Conservation (phyloP, 64 coral and sea anemone species). For the Porites australiensis region DNA sequence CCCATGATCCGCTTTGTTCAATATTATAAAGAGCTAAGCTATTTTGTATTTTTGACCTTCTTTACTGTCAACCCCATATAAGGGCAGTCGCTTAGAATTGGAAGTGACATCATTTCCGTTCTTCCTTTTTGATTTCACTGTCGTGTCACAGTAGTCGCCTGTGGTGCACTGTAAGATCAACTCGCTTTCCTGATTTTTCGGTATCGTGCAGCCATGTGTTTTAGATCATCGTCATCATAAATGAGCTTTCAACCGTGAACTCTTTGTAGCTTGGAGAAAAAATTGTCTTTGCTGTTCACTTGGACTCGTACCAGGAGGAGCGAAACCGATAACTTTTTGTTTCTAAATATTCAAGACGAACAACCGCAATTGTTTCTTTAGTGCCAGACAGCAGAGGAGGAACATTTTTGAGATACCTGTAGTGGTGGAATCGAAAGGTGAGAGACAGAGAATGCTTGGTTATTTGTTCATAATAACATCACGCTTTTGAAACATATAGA, state of each 20-base stretch:
- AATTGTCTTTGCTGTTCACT: not conserved
- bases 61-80: not conserved
- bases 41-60: not conserved
- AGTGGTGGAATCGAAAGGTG: not conserved
- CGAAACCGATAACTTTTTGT: not conserved
- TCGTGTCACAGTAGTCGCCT: not conserved
- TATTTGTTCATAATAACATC: not conserved
- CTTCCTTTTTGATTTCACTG: not conserved
- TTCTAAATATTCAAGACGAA: not conserved
- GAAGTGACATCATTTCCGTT: constrained; percentile 8
- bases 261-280: not conserved
- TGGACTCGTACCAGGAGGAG: not conserved
- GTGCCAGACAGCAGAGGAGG: not conserved
- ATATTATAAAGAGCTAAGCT: not conserved
- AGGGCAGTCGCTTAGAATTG: not conserved
- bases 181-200: not conserved
- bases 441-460: not conserved
- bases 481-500: not conserved
- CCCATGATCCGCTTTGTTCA: no score
- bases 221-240: not conserved
- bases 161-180: not conserved
- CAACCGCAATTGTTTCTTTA: not conserved
- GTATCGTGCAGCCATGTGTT: not conserved
- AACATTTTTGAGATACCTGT: not conserved
- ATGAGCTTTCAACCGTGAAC: constrained; percentile 2